Percentiles rank a stretch among this genome's conserved stretches.
phyloP scores from a whole-genome alignment of 2,888 invertebrate genomes.

The Campopleginae sp. region DNA sequence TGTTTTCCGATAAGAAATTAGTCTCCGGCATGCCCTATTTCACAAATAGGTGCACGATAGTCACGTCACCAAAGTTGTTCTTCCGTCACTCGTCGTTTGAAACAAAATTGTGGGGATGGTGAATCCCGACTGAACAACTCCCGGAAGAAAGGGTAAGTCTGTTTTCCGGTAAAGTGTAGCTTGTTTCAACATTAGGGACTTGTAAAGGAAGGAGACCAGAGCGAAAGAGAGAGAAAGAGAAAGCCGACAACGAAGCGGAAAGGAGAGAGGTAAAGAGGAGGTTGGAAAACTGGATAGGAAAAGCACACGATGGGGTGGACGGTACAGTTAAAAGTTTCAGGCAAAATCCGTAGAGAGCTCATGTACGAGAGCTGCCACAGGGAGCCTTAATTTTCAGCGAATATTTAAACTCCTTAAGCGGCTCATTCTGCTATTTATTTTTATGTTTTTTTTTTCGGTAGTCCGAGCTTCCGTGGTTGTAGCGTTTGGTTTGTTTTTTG shows the following conservation, averaged over 20 bases:
- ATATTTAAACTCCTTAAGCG: slow-evolving; percentile 78
- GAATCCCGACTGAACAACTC: slow-evolving; percentile 57
- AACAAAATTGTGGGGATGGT: slow-evolving; percentile 58
- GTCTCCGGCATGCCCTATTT: background rate
- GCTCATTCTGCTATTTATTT: slow-evolving; percentile 70
- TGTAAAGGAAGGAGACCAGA: slow-evolving; percentile 2
- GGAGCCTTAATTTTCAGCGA: slow-evolving; percentile 77
- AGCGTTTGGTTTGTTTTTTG: slow-evolving; percentile 35
- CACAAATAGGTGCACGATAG: background rate
- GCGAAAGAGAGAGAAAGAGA: slow-evolving; percentile 12
- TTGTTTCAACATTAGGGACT: slow-evolving; percentile 51
- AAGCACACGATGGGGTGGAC: slow-evolving; percentile 37
- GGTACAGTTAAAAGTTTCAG: slow-evolving; percentile 61
- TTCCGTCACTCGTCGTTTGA: slow-evolving; percentile 36
- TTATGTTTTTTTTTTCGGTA: slow-evolving; percentile 50
- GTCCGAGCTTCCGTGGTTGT: slow-evolving; percentile 36
- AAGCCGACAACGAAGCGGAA: slow-evolving; percentile 10
- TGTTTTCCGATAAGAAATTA: background rate
- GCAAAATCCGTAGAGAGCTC: slow-evolving; percentile 52
- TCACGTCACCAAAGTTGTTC: slow-evolving; percentile 39
- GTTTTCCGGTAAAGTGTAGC: slow-evolving; percentile 42
- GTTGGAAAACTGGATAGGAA: slow-evolving; percentile 14
- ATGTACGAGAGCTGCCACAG: slow-evolving; percentile 60
- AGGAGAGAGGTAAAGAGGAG: slow-evolving; percentile 19
- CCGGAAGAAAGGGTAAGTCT: slow-evolving; percentile 16